phyloP scores from a whole-genome alignment of 2,888 invertebrate genomes.

The Brachyopa scutellaris region DNA sequence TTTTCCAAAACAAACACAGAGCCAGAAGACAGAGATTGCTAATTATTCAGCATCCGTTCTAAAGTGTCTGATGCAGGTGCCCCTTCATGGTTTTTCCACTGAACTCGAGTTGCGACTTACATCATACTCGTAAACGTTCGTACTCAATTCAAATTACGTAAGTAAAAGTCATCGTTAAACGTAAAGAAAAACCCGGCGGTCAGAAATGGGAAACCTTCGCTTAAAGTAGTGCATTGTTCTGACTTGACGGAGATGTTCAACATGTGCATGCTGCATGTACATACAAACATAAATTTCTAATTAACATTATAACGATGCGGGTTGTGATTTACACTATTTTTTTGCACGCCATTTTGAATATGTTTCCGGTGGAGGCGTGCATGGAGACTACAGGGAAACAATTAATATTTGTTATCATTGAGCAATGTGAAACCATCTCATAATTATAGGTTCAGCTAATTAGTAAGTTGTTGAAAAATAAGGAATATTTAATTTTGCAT shows the following conservation, averaged over 20 bases:
- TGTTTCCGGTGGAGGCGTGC: conserved; percentile 30
- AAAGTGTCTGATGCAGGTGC: neutral
- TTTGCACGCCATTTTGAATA: conserved; percentile 9
- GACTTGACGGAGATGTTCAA: neutral
- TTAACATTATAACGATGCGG: conserved; percentile 8
- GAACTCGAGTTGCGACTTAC: neutral
- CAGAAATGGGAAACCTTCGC: conserved; percentile 21
- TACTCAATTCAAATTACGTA: conserved; percentile 29
- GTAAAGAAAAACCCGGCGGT: conserved; percentile 52
- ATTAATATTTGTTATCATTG: neutral
- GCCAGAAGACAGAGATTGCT: neutral
- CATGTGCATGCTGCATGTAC: neutral
- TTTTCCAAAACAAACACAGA: conserved; percentile 22
- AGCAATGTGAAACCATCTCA: neutral
- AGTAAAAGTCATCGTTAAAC: conserved; percentile 36
- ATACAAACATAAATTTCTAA: neutral
- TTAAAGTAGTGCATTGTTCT: conserved; percentile 17
- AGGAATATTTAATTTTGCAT: conserved; percentile 6
- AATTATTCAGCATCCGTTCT: neutral
- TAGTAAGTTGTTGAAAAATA: neutral
- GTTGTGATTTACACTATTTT: conserved; percentile 5
- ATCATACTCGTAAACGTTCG: neutral
- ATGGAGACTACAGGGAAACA: neutral
- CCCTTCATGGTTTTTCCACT: neutral
- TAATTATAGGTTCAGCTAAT: neutral